These are phyloP conservation scores for Tenebrio molitor DNA, from an alignment of 1,140 invertebrate genomes.

Conservation along the genomic window DNA sequence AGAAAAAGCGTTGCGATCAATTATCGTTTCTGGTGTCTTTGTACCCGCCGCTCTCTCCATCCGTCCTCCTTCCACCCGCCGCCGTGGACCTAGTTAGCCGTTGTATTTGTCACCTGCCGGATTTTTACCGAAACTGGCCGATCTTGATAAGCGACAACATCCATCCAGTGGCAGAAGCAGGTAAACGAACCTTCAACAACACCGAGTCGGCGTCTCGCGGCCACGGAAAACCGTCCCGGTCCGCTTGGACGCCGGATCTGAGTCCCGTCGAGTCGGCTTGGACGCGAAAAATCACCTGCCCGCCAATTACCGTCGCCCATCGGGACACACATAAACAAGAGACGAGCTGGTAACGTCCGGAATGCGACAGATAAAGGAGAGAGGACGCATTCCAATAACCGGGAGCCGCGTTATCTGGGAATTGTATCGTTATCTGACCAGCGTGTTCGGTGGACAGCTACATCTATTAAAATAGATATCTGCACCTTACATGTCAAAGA, in stretches of 20 bases:
- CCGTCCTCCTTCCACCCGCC: background rate
- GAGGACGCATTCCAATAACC: conserved; percentile 38
- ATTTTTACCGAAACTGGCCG: conserved; percentile 16
- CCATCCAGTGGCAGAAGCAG: conserved; percentile 19
- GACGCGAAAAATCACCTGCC: too few relatives aligned
- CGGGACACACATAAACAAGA: background rate
- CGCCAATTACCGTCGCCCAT: background rate
- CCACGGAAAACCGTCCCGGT: too few relatives aligned
- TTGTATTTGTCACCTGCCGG: conserved; percentile 27
- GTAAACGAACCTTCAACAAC: conserved; percentile 20
- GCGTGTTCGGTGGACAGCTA: conserved; percentile 35
- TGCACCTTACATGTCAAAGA: conserved; percentile 42
- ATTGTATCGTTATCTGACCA: conserved; percentile 43
- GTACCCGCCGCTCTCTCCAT: background rate
- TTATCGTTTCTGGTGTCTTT: conserved; percentile 2
- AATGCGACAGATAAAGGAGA: conserved; percentile 22
- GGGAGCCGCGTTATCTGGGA: conserved; percentile 30
- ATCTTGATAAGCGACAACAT: conserved; percentile 17
- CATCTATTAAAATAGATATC: conserved; percentile 46
- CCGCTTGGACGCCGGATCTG: too few relatives aligned
- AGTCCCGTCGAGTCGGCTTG: too few relatives aligned
- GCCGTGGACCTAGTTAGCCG: conserved; percentile 7
- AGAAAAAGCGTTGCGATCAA: conserved; percentile 15
- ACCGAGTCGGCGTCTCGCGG: too few relatives aligned
- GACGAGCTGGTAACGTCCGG: conserved; percentile 15